Percentiles rank a stretch among this genome's conserved stretches.
Evolutionary conservation across 2,113 vertebrate genomes (phyloP).

Genomic region (Anoplopoma fimbria): DNA sequence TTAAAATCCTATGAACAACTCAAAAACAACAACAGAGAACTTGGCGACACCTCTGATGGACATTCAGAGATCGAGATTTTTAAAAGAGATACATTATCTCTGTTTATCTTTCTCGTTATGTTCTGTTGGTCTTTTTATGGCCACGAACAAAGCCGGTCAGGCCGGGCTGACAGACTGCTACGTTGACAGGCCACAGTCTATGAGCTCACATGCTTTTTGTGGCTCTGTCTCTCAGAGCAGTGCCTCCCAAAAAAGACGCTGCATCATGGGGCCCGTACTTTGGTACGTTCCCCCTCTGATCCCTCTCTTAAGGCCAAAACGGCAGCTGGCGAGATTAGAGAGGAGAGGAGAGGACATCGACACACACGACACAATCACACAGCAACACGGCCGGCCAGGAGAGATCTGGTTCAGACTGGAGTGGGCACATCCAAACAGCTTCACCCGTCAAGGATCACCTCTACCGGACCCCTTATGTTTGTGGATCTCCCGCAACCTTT

Average conservation of each 20-base stretch:
- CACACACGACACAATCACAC: conserved; percentile 31
- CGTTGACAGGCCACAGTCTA: conserved; percentile 81
- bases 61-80: background rate
- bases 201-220: conserved; percentile 94
- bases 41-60: background rate
- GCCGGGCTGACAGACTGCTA: conserved; percentile 78
- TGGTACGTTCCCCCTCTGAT: conserved; percentile 83
- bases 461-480: background rate
- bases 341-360: conserved; percentile 73
- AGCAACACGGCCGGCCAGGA: conserved; percentile 21
- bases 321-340: conserved; percentile 85
- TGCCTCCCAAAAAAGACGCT: conserved; percentile 93
- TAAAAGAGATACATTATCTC: conserved; percentile 5
- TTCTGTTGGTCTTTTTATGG: conserved; percentile 86
- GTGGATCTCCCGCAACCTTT: conserved; percentile 27
- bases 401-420: conserved; percentile 52
- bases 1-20: background rate
- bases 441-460: background rate
- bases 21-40: background rate
- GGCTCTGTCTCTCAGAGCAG: conserved; percentile 90
- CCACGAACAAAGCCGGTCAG: conserved; percentile 77
- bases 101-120: conserved; percentile 27
- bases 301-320: conserved; percentile 89
- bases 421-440: background rate
- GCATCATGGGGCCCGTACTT: conserved; percentile 90